Percentiles rank a stretch among this genome's conserved stretches.
These are phyloP conservation scores for Cochlearius cochlearius DNA, from an alignment of 2,113 vertebrate genomes.

Conservation along the genomic window DNA sequence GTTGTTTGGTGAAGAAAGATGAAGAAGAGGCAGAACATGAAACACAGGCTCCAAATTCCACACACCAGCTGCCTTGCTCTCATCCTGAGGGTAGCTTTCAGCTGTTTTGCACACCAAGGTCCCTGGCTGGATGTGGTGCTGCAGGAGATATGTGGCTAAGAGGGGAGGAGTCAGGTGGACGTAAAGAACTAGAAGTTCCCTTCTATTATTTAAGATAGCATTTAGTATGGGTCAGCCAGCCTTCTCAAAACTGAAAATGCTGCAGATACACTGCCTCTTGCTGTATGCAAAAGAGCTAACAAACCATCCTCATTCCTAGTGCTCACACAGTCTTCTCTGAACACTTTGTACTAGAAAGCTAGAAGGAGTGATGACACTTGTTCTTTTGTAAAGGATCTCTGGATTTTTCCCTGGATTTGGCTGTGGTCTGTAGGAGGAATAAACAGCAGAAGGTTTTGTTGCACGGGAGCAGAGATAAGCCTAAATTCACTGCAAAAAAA, in stretches of 20 bases:
- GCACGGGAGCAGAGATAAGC: not conserved
- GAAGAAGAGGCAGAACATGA: conserved; percentile 51
- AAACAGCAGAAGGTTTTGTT: not conserved
- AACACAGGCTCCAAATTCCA: conserved; percentile 34
- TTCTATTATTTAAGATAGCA: not conserved
- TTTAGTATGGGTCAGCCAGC: not conserved
- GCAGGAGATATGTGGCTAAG: not conserved
- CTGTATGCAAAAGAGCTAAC: not conserved
- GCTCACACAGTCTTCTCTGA: not conserved
- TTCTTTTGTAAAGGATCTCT: not conserved
- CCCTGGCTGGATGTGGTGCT: not conserved
- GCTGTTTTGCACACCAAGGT: not conserved
- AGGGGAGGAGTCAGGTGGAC: not conserved
- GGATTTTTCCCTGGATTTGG: not conserved
- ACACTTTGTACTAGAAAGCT: not conserved
- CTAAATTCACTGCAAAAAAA: not conserved
- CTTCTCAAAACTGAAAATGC: not conserved
- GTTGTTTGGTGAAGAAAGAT: not conserved
- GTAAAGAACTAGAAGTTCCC: not conserved
- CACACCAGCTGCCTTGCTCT: conserved; percentile 11
- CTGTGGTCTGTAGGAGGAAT: not conserved
- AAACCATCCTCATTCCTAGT: not conserved
- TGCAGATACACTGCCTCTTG: not conserved
- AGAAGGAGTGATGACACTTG: not conserved
- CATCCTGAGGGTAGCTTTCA: conserved; percentile 12